Conservation (phyloP, 2,888 invertebrate species). For the Halocaridina rubra region DNA sequence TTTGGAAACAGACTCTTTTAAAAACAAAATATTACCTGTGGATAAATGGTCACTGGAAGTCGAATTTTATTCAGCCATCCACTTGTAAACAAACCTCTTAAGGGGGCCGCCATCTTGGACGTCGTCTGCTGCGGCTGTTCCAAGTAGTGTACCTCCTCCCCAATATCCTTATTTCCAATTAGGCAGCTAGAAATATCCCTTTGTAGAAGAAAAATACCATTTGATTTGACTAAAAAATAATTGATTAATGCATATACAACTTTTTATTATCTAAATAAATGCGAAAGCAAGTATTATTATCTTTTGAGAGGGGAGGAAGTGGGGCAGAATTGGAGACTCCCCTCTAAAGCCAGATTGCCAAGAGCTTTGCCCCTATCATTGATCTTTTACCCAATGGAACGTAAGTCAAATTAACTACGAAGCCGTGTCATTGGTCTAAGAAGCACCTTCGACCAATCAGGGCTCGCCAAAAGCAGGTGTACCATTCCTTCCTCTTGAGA, state of each 20-base stretch:
- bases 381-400: not conserved
- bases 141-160: not conserved
- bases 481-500: not conserved
- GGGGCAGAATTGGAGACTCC: not conserved
- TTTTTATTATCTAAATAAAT: too few species aligned
- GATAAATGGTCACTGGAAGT: not conserved
- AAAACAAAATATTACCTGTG: not conserved
- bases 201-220: too few species aligned
- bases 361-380: not conserved
- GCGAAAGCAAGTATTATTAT: too few species aligned
- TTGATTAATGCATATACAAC: too few species aligned
- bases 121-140: not conserved
- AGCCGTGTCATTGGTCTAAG: not conserved
- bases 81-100: not conserved
- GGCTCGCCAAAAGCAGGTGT: not conserved
- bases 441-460: not conserved
- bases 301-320: not conserved
- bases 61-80: not conserved
- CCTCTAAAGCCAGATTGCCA: not conserved
- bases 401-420: not conserved
- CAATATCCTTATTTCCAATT: not conserved
- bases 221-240: too few species aligned
- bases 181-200: too few species aligned
- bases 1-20: too few species aligned
- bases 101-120: not conserved